These are phyloP conservation scores for Lydus trimaculatus DNA, from an alignment of 2,888 invertebrate species.

Conservation along the genomic window DNA sequence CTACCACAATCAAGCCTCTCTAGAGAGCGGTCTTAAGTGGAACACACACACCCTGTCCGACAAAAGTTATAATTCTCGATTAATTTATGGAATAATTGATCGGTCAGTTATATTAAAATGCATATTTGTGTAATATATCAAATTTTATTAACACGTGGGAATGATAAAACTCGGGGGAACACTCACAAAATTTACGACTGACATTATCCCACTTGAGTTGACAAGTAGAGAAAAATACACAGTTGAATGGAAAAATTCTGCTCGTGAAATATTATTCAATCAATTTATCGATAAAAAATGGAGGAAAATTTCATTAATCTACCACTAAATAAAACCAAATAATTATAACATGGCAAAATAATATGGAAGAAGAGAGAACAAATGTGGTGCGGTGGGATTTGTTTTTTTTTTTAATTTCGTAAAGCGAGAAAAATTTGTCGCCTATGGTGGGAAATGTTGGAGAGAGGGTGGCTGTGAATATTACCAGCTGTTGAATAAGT, in stretches of 20 bases:
- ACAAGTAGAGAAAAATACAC: neutral
- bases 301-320: neutral
- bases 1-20: too few species aligned
- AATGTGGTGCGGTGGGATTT: neutral
- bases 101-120: slow-evolving; percentile 3
- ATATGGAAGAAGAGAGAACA: neutral
- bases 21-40: too few species aligned
- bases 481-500: slow-evolving; percentile 4
- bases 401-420: neutral
- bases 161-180: neutral
- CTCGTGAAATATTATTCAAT: neutral
- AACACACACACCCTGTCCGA: too few species aligned
- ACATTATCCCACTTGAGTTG: slow-evolving; percentile 2
- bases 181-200: neutral
- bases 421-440: neutral
- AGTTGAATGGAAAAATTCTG: neutral
- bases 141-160: neutral
- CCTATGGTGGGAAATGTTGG: neutral
- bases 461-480: neutral
- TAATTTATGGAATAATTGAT: neutral
- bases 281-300: neutral
- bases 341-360: neutral
- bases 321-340: neutral
- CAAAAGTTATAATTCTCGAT: neutral
- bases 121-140: neutral